Conservation (phyloP, 2,888 invertebrate species). For the Cheilosia pagana region DNA sequence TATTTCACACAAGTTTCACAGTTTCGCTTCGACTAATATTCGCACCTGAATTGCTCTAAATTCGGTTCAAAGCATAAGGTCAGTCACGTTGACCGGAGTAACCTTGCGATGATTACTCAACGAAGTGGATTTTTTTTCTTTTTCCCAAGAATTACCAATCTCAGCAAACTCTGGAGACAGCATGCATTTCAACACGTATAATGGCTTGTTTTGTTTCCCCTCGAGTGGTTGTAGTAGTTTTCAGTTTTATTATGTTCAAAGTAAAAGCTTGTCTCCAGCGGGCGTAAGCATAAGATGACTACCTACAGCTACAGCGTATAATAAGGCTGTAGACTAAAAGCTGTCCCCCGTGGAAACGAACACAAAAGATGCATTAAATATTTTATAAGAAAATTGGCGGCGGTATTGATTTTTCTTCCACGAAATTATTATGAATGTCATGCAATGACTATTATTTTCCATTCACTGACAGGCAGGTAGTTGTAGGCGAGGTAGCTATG, state of each 20-base stretch:
- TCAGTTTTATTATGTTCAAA: not conserved
- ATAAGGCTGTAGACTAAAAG: too few species aligned
- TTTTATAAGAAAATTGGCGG: constrained; percentile 13
- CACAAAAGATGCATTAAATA: constrained; percentile 38
- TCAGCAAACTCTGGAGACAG: not conserved
- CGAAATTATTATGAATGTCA: not conserved
- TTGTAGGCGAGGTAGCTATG: too few species aligned
- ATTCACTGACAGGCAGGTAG: not conserved
- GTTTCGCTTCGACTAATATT: not conserved
- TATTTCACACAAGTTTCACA: not conserved
- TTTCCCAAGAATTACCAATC: constrained; percentile 1
- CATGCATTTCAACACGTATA: constrained; percentile 1
- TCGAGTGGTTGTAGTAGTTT: not conserved
- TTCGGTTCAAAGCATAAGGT: constrained; percentile 12
- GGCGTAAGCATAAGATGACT: too few species aligned
- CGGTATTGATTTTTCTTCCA: constrained; percentile 35
- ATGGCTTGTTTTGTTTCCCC: not conserved
- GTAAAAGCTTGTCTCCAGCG: not conserved
- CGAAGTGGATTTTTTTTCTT: constrained; percentile 14
- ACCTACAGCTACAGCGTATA: too few species aligned
- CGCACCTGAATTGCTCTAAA: constrained; percentile 7
- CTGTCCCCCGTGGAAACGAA: not conserved
- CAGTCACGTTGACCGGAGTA: not conserved
- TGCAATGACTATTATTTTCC: not conserved
- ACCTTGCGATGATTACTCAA: constrained; percentile 44